Base-by-base conservation (phyloP, 2,113 vertebrate genomes). In the Oreochromis spilurus region DNA sequence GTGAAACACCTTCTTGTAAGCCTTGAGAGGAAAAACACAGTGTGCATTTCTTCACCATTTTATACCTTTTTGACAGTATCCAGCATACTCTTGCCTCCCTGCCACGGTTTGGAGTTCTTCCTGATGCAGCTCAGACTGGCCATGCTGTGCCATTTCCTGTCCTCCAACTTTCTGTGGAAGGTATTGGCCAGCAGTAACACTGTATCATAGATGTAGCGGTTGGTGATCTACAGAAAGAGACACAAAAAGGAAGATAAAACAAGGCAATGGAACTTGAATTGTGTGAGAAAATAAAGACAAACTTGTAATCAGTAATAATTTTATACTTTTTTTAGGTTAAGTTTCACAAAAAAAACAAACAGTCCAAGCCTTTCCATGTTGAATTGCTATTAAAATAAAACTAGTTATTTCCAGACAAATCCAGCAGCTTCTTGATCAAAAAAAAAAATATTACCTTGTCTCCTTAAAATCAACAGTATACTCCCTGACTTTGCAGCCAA, bases 111-210 rank as follows among this genome's bases (percentile, higher is more conserved):
- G 17, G 99, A 98, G 91, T 96, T 99, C 94, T 99, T 99, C 91
- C 98, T 96, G 94, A 99, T 99, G 94, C 99, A 99, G n/a, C 97
- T 99, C 86, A 99, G 95, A 87, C 99, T 99, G 34, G 99, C 99
- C 99, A 99, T 99, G 95, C 99, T 99, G 96, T 99, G 99, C 99
- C 99, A 99, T 88, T 99, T 99, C 72, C 99, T 96, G 93, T 99
- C 99, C 92, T 99, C 99, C 84, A 99, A 94, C 94, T 99, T 99
- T 93, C 98, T 97, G 92, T 99, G 99, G 90, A 99, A 99, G 70
- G 98, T 99, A 45, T 99, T 99, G 4, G 99, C 99, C 89, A 99
- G 93, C 77, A 99, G 94, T 65, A 99, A 95, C 86, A 99, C 98
- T 0, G 97, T 97, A 90, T 99, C 99, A 0, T 99, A 99, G 93